Percentiles rank a stretch among this genome's conserved stretches.
phyloP scores from a whole-genome alignment of 2,113 vertebrate species.

The Alces alces region DNA sequence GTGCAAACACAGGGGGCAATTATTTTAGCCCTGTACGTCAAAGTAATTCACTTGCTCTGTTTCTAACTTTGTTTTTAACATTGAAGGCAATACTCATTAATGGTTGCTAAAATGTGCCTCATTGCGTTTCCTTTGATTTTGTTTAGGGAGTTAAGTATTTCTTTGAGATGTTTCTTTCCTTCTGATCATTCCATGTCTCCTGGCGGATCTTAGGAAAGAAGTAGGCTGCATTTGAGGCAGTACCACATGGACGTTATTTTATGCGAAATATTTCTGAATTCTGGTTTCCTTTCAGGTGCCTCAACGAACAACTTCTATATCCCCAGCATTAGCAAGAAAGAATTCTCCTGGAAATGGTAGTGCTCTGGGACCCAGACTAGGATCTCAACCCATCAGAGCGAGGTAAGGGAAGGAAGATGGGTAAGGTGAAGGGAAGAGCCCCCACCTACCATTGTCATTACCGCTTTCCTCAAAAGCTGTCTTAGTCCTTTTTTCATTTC shows the following conservation, averaged over 20 bases:
- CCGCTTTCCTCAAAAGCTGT: not conserved
- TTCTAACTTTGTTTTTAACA: not conserved
- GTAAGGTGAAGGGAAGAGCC: not conserved
- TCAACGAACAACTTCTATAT: slow-evolving; percentile 98
- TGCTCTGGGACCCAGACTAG: slow-evolving; percentile 88
- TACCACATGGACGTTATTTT: not conserved
- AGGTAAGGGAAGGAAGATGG: slow-evolving; percentile 81
- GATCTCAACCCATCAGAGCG: slow-evolving; percentile 93
- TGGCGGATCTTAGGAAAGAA: not conserved
- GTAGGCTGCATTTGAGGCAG: not conserved
- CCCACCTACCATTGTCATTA: accelerated
- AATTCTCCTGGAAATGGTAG: slow-evolving; percentile 95
- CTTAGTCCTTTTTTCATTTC: not conserved
- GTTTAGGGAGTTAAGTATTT: not conserved
- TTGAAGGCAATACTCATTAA: not conserved
- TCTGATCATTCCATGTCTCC: not conserved
- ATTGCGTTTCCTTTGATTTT: not conserved
- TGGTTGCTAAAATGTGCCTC: not conserved
- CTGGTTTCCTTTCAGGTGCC: slow-evolving; percentile 87
- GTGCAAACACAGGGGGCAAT: not conserved
- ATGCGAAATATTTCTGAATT: slow-evolving; percentile 32
- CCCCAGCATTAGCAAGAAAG: slow-evolving; percentile 95
- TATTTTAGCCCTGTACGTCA: not conserved
- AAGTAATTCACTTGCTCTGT: not conserved
- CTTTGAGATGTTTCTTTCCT: not conserved